Evolutionary conservation across 2,888 invertebrate species (phyloP), one percentile per base, ranked within the genome.

Genomic region (Drosophila macrospina): DNA sequence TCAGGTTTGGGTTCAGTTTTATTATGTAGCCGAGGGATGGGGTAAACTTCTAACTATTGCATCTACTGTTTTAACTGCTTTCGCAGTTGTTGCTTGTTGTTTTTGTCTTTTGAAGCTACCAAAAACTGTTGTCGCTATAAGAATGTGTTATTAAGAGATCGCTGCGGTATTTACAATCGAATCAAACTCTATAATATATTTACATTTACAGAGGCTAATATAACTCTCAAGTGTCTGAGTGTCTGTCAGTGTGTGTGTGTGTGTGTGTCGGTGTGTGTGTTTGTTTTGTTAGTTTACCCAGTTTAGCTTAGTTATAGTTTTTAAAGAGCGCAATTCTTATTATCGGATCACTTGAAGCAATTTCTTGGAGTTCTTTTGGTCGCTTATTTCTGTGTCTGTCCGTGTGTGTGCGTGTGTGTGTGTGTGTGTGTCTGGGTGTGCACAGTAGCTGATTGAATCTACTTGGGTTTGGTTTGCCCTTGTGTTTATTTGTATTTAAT

Each of bases 291-390:
- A 63, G 67, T 77, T 76, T 50, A 71, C 55, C 57, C 73, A 76
- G 62, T 62, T 67, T 34, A 59, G 66, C 61, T 74, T 71, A 76
- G 77, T 76, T 41, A 15, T 69, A 63, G 55, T 54, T 37, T 83
- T 61, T 64, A 64, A 71, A 77, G 62, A 81, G 75, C 75, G 78
- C 72, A 78, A 83, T 80, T 86, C 69, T 84, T 87, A 84, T 84
- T 87, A 83, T 83, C 88, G 88, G 88, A 83, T 83, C 83, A 83
- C 83, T 83, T 87, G 83, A 88, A 83, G 86, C 88, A 83, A 80
- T 78, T 80, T 82, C 65, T 55, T 77, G 80, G 69, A 80, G 74
- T 82, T 67, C 44, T 72, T 69, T 79, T 76, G 69, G 79, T 81
- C 82, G 73, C 67, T 78, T 61, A 37, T 69, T 32, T 37, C 41